Evolutionary conservation across 1,140 invertebrate species (phyloP).

Genomic region (Trichonephila clavata): DNA sequence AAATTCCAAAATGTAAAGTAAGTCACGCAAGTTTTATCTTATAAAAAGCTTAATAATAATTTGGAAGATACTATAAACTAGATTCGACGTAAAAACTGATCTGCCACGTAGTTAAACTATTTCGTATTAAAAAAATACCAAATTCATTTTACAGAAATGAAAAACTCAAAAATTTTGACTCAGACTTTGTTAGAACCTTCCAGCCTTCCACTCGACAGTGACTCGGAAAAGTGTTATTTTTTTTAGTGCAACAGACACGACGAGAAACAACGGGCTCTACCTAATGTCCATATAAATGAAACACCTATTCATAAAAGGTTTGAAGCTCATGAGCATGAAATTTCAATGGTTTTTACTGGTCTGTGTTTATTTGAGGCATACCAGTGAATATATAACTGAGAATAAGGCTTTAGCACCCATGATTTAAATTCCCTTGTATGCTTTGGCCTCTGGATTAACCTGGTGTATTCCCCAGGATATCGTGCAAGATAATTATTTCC

Average conservation of each 20-base stretch:
- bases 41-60: too few species aligned
- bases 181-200: background rate
- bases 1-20: too few species aligned
- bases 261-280: conserved; percentile 44
- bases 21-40: too few species aligned
- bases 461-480: background rate
- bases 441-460: conserved; percentile 47
- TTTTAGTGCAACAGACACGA: conserved; percentile 35
- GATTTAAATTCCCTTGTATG: conserved; percentile 58
- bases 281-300: conserved; percentile 64
- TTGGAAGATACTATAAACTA: too few species aligned
- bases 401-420: conserved; percentile 65
- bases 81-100: too few species aligned
- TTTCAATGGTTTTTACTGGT: conserved; percentile 39
- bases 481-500: conserved; percentile 37
- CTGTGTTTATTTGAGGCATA: conserved; percentile 50
- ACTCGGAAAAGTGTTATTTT: conserved; percentile 21
- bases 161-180: too few species aligned
- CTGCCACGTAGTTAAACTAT: too few species aligned
- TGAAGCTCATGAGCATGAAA: conserved; percentile 63
- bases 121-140: too few species aligned
- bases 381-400: conserved; percentile 57
- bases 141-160: too few species aligned
- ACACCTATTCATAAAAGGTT: conserved; percentile 58
- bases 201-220: background rate